These are phyloP conservation scores for Herminia tarsipennalis DNA, from an alignment of 2,888 invertebrate species.

Conservation along the genomic window DNA sequence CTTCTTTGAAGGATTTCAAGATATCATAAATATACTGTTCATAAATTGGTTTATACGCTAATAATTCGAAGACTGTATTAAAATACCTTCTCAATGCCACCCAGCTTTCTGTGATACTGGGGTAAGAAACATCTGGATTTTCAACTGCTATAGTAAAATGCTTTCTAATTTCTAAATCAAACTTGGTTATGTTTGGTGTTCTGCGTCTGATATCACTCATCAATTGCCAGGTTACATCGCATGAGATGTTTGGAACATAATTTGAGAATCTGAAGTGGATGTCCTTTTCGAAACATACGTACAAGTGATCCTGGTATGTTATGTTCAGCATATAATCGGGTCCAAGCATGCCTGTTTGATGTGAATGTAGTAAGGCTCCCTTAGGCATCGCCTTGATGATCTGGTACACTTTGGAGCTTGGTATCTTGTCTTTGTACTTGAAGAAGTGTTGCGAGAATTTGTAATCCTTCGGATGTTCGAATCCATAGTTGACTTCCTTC, in stretches of 20 bases:
- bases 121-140: constrained; percentile 74
- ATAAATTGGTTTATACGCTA: constrained; percentile 88
- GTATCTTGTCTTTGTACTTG: constrained; percentile 84
- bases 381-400: constrained; percentile 90
- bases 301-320: constrained; percentile 87
- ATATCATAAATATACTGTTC: constrained; percentile 88
- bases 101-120: constrained; percentile 87
- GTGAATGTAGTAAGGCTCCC: constrained; percentile 89
- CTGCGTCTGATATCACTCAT: constrained; percentile 71
- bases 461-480: constrained; percentile 84
- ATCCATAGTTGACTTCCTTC: constrained; percentile 82
- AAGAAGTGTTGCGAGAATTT: constrained; percentile 89
- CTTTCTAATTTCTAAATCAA: constrained; percentile 82
- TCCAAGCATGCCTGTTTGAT: constrained; percentile 88
- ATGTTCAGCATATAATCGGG: constrained; percentile 87
- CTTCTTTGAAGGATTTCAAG: constrained; percentile 86
- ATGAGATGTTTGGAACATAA: constrained; percentile 47
- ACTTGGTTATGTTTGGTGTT: constrained; percentile 66
- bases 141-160: constrained; percentile 85
- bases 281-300: constrained; percentile 72
- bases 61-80: constrained; percentile 75
- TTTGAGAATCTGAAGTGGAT: constrained; percentile 60
- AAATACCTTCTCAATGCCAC: constrained; percentile 85
- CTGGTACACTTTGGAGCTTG: constrained; percentile 87
- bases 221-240: constrained; percentile 73